phyloP scores from a whole-genome alignment of 2,113 vertebrate species.

The Calypte anna region DNA sequence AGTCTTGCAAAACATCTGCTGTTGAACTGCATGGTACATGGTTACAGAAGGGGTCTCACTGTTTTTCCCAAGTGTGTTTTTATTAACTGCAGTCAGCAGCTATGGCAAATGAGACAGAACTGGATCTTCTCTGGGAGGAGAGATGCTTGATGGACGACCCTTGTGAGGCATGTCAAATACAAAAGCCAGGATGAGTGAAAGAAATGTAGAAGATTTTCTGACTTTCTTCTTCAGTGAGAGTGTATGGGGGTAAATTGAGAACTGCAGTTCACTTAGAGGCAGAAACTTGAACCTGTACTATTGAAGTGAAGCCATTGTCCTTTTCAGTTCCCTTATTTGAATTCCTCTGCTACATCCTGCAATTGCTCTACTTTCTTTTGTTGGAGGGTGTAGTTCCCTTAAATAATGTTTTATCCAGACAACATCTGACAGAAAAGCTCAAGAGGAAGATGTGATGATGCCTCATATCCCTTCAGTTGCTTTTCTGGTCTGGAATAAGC shows the following conservation, averaged over 20 bases:
- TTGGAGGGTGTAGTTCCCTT: background rate
- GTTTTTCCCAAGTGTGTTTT: background rate
- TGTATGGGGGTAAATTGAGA: background rate
- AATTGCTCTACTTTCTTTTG: background rate
- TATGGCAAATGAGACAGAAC: background rate
- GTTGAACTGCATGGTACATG: background rate
- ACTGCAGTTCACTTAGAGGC: background rate
- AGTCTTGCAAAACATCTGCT: background rate
- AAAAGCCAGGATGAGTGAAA: background rate
- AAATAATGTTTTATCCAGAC: background rate
- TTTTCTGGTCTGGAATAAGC: background rate
- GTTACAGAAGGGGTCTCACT: background rate
- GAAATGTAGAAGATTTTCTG: background rate
- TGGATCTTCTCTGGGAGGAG: background rate
- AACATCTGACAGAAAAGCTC: background rate
- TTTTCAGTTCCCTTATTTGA: background rate
- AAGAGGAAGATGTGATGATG: background rate
- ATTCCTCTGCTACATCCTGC: background rate
- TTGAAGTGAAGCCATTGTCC: background rate
- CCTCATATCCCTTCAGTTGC: background rate
- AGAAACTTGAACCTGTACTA: background rate
- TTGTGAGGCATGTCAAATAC: background rate
- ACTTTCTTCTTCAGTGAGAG: background rate
- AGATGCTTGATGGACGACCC: accelerated
- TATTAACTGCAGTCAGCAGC: background rate